Evolutionary conservation across 2,888 invertebrate genomes (phyloP).

Genomic region (Aleiodes leptofemur): DNA sequence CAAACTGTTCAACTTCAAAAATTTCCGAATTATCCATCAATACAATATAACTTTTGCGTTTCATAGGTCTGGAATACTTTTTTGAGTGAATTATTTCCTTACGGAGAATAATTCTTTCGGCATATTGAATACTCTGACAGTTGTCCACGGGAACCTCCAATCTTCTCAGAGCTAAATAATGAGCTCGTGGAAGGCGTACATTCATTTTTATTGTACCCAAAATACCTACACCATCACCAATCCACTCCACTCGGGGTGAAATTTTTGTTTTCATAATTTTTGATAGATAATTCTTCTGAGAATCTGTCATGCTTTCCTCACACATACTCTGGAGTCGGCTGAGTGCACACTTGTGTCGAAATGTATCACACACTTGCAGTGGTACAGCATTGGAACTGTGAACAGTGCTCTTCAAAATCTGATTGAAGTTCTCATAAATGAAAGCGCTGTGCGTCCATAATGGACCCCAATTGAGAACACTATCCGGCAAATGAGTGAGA

Average conservation of each 20-base stretch:
- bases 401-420: background rate
- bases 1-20: constrained; percentile 11
- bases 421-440: background rate
- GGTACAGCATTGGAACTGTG: constrained; percentile 20
- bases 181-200: background rate
- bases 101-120: constrained; percentile 6
- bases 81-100: constrained; percentile 19
- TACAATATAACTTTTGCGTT: constrained; percentile 19
- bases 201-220: background rate
- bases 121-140: background rate
- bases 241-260: background rate
- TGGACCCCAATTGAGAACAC: constrained; percentile 17
- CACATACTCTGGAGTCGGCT: constrained; percentile 6
- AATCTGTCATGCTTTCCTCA: background rate
- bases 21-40: background rate
- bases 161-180: constrained; percentile 19
- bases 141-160: background rate
- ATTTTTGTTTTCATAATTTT: background rate
- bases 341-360: constrained; percentile 42
- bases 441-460: constrained; percentile 8
- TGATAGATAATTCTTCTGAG: constrained; percentile 6
- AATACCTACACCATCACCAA: background rate
- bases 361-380: constrained; percentile 3
- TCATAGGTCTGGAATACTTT: background rate
- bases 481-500: background rate